Evolutionary conservation across 2,113 vertebrate species (phyloP), one percentile per base, ranked within the genome.

Genomic region (Sander vitreus): DNA sequence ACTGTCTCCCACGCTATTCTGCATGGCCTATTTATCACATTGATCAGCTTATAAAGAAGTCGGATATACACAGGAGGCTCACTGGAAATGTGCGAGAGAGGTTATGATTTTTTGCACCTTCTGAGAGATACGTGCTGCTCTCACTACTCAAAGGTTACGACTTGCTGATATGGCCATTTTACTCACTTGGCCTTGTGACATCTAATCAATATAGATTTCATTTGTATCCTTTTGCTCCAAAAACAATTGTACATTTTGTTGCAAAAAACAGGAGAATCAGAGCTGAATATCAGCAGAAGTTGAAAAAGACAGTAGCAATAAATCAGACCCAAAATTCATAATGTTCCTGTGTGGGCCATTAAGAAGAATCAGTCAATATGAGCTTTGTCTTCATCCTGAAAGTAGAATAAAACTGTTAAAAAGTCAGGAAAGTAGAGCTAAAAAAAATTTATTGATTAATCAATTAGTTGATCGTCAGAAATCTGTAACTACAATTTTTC

Each of bases 21-120:
- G 85, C 91, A 65, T 90, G 86, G 91, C 87, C 88, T 90, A 88
- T 91, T 92, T 88, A 91, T 91, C 91, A 90, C 87, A 90, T 77
- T 82, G 87, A 92, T 90, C 80, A 89, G 81, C 80, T 81, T 76
- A 88, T 76, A 76, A 85, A 87, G 87, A 78, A 91, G 74, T 77
- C 11, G 47, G 83, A 83, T 88, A 30, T 54, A 78, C 59, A 84
- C 81, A 76, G 59, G 78, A 89, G 79, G 60, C 84, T 69, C 0
- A 8, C 62, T 57, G 3, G 66, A 82, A 76, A 80, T 76, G 54
- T 51, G 84, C 2, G 62, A 76, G 66, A 78, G 25, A 59, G 54
- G 80, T 83, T 33, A 33, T 36, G 76, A 55, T 69, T 77, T 25
- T 45, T 63, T 19, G 18, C 76, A 54, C 23, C 55, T 78, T 74